Conservation (phyloP, 2,797 vertebrate species). For the Aplochiton taeniatus region DNA sequence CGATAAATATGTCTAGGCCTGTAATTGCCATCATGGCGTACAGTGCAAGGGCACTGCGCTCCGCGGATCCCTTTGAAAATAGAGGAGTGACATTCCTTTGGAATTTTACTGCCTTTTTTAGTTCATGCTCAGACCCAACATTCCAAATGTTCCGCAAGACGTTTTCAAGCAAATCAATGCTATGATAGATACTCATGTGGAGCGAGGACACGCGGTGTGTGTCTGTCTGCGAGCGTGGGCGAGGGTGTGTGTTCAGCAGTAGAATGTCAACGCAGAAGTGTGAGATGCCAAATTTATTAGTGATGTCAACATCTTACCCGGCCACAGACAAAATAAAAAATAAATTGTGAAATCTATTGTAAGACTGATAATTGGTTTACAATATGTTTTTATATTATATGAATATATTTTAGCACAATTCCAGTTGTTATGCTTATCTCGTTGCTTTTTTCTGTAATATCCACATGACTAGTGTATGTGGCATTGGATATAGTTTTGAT, state of each 20-base stretch:
- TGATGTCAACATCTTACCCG: constrained; percentile 2
- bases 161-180: constrained; percentile 7
- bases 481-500: not conserved
- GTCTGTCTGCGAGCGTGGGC: not conserved
- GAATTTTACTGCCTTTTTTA: constrained; percentile 9
- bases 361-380: not conserved
- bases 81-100: constrained; percentile 6
- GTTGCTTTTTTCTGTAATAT: too few species aligned
- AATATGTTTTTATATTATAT: constrained; percentile 8
- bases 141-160: constrained; percentile 20
- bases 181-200: not conserved
- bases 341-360: constrained; percentile 8
- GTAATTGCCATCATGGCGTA: constrained; percentile 9
- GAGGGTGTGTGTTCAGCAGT: not conserved
- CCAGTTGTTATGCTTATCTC: too few species aligned
- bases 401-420: not conserved
- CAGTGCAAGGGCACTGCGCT: too few species aligned
- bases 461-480: too few species aligned
- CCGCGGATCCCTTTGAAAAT: constrained; percentile 20
- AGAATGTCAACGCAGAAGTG: not conserved
- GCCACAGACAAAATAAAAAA: constrained; percentile 23
- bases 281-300: not conserved
- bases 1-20: constrained; percentile 6
- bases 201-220: not conserved
- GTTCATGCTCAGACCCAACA: constrained; percentile 15